phyloP scores from a whole-genome alignment of 2,113 vertebrate species.

The Trichechus manatus region DNA sequence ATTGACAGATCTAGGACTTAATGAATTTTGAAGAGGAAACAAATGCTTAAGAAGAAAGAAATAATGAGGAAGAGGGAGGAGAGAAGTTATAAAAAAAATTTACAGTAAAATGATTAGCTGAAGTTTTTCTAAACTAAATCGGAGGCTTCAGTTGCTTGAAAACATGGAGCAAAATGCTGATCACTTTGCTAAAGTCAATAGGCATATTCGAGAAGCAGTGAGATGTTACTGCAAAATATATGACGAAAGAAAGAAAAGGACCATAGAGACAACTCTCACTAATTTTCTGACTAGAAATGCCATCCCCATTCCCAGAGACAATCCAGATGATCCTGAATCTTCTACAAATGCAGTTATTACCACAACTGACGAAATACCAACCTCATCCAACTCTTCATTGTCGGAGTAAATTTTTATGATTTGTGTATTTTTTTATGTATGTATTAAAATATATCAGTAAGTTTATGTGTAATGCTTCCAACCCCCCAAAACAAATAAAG shows the following conservation, averaged over 20 bases:
- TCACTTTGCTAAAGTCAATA: not conserved
- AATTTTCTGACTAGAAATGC: no score
- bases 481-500: no score
- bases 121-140: not conserved
- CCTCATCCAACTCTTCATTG: no score
- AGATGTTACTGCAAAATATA: not conserved
- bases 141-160: not conserved
- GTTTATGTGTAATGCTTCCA: no score
- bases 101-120: not conserved
- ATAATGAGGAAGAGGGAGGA: not conserved
- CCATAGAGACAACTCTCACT: not conserved
- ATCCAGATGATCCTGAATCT: no score
- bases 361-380: no score
- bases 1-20: not conserved
- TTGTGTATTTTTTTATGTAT: no score
- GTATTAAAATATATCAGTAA: no score
- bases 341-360: no score
- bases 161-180: not conserved
- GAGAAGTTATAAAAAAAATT: not conserved
- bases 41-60: not conserved
- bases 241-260: not conserved
- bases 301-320: no score
- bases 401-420: no score
- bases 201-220: not conserved
- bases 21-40: not conserved